Base-by-base conservation (phyloP, 2,797 vertebrate genomes). In the Hippocampus kuda region DNA sequence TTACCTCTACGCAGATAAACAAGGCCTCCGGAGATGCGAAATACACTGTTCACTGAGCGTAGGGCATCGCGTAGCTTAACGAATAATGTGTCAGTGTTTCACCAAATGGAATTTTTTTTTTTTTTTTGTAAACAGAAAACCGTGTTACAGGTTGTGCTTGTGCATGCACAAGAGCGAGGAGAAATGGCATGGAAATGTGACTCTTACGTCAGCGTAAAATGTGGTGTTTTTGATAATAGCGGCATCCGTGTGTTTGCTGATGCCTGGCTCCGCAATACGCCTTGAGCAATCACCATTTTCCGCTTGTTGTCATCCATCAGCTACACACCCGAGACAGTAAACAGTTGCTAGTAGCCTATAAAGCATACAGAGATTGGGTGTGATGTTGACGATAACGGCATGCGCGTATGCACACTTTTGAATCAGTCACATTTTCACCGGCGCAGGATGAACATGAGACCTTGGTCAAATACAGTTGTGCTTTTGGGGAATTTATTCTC, bases 191-290 rank as follows among this genome's bases (percentile, higher is more conserved):
- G 72, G 84, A 76, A 72, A 79, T 77, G 75, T 79, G 77, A 30
- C 70, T 70, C 69, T 77, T 77, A 78, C 81, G 81, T 87, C 85
- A 51, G 77, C 85, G 84, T 83, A 85, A 38, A 85, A 86, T 85
- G 77, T 80, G 84, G 72, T 82, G 79, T 85, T 88, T 88, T 84
- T 84, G 85, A 88, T 88, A 86, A 87, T 87, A 84, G 86, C 81
- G 81, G 83, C 75, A 77, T 75, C 74, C 77, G 77, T 78, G 77
- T 81, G 83, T 85, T 84, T 85, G 81, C 83, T 77, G 84, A 85
- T 89, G 85, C 81, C 77, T 75, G 74, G 75, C 68, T 79, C 79
- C 76, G 75, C 79, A 86, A 85, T 82, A 80, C 76, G 71, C 79
- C 75, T 64, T 60, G 76, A 81, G 84, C 79, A 81, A 83, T 84